Evolutionary conservation across 1,140 invertebrate genomes (phyloP), one percentile per base, ranked within the genome.

Genomic region (Plectus sambesii): DNA sequence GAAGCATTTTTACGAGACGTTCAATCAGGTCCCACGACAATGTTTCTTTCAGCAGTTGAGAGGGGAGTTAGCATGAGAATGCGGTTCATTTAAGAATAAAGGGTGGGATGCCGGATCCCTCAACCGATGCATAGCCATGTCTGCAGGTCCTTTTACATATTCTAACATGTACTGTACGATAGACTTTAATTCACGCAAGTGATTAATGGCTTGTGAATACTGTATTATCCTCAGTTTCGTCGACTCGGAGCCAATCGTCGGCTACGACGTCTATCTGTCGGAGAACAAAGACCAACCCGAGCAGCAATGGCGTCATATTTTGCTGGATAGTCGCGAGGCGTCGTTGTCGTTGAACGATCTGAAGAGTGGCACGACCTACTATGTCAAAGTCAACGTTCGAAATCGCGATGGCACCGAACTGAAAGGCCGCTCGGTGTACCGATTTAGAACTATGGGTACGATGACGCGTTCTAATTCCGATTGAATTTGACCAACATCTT

Each of bases 371-470:
- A 66, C 63, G 8, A 61, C 61, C n/a, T 66, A 66, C 39, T 66
- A 50, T 55, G 63, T 66, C 5, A 52, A 49, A 38, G 50, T 66
- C 15, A 56, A 65, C 38, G 49, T 68, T 5, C 49, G 57, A 3
- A 51, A 58, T 23, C 30, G 12, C 8, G 55, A 63, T 43, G 65
- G 65, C 22, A 35, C 47, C n/a, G 44, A 62, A 17, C 43, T 62
- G 5, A 51, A 59, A 24, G 53, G 58, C n/a, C 55, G 58, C 5
- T 53, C 53, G 6, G 46, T 67, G 38, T 66, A 68, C 42, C 49
- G 56, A 30, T 66, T 66, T 47, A 66, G 52, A 25, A 66, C 63
- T 17, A 57, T 68, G 39, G 57, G 62, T 64, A 43, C 37, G 38
- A 22, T 27, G 47, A 42, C 19, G 17, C 27, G 36, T 17, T 15